These are phyloP conservation scores for Pyrgus malvae DNA, from an alignment of 2,888 invertebrate genomes.

Conservation along the genomic window DNA sequence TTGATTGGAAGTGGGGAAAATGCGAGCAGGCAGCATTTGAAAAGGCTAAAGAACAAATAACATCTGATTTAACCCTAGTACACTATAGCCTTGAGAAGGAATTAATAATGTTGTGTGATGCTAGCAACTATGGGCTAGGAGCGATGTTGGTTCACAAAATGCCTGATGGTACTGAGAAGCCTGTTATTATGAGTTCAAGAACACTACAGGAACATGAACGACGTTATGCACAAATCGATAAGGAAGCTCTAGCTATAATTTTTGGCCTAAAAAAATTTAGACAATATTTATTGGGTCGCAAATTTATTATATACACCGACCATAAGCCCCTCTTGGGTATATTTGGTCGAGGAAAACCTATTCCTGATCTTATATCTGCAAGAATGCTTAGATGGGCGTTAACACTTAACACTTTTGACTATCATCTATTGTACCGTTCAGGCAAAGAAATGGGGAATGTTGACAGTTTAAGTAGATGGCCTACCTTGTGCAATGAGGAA, in stretches of 20 bases:
- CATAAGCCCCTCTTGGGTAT: not conserved
- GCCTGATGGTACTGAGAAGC: slow-evolving; percentile 26
- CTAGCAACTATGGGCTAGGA: slow-evolving; percentile 23
- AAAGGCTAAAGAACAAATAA: not conserved
- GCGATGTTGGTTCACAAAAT: slow-evolving; percentile 25
- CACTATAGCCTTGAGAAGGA: slow-evolving; percentile 8
- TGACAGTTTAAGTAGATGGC: slow-evolving; percentile 29
- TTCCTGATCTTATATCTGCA: slow-evolving; percentile 29
- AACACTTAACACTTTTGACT: slow-evolving; percentile 24
- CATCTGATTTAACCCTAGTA: slow-evolving; percentile 7
- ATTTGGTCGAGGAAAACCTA: slow-evolving; percentile 24
- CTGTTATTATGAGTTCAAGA: slow-evolving; percentile 24
- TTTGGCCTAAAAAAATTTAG: slow-evolving; percentile 30
- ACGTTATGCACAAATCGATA: slow-evolving; percentile 30
- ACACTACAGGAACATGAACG: slow-evolving; percentile 28
- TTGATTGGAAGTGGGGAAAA: not conserved
- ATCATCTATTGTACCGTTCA: slow-evolving; percentile 19
- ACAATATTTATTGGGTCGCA: slow-evolving; percentile 26
- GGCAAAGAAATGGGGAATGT: slow-evolving; percentile 29
- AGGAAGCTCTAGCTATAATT: slow-evolving; percentile 32
- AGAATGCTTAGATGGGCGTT: slow-evolving; percentile 31
- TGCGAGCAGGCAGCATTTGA: not conserved
- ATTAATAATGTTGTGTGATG: slow-evolving; percentile 9
- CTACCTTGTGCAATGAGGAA: not conserved
- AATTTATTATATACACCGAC: slow-evolving; percentile 13